Conservation (phyloP, 2,113 vertebrate species). For the Origma solitaria region DNA sequence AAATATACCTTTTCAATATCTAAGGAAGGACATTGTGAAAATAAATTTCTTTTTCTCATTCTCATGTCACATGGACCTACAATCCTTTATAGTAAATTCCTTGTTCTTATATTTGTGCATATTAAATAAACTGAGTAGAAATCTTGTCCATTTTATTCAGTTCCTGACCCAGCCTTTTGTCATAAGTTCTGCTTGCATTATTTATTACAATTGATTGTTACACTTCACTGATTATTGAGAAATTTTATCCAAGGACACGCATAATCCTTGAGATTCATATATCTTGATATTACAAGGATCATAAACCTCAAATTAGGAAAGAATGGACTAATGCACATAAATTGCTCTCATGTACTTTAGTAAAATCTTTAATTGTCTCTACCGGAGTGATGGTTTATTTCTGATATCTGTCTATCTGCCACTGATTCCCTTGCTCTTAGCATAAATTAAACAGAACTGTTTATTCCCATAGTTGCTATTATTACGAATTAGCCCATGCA, state of each 20-base stretch:
- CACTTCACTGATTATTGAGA: slow-evolving; percentile 61
- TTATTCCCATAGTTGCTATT: background rate
- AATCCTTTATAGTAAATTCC: background rate
- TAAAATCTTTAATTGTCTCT: slow-evolving; percentile 1
- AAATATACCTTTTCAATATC: background rate
- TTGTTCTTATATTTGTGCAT: background rate
- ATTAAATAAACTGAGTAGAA: background rate
- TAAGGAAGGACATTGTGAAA: background rate
- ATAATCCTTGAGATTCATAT: slow-evolving; percentile 65
- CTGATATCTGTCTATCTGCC: background rate
- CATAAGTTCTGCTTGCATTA: slow-evolving; percentile 2
- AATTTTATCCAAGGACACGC: slow-evolving; percentile 60
- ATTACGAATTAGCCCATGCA: background rate
- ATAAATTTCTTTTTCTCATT: background rate
- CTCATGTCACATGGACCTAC: background rate
- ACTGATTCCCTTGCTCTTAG: background rate
- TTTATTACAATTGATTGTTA: slow-evolving; percentile 71
- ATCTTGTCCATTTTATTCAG: slow-evolving; percentile 22
- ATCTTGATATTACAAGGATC: slow-evolving; percentile 72
- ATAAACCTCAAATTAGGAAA: slow-evolving; percentile 74
- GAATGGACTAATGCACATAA: slow-evolving; percentile 36
- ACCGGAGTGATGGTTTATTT: background rate
- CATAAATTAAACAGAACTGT: background rate
- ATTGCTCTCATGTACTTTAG: slow-evolving; percentile 34
- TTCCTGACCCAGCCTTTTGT: background rate